phyloP scores from a whole-genome alignment of 2,113 vertebrate genomes.

The Phylloscopus trochiloides region DNA sequence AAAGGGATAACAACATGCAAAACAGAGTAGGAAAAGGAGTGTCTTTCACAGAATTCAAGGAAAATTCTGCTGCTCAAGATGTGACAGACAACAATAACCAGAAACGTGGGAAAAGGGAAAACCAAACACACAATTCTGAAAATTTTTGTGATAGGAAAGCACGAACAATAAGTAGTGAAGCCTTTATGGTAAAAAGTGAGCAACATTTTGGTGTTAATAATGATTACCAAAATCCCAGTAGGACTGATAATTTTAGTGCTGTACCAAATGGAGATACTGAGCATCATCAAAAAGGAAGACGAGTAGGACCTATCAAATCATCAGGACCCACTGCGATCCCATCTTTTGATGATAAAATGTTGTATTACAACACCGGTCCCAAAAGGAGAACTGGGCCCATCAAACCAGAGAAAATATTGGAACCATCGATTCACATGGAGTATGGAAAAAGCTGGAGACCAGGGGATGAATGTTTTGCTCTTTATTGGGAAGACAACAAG shows the following conservation, averaged over 20 bases:
- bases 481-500: conserved; percentile 99
- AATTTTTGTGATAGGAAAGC: conserved; percentile 79
- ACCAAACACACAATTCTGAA: conserved; percentile 78
- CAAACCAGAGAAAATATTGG: conserved; percentile 83
- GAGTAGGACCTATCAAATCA: conserved; percentile 89
- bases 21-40: conserved; percentile 73
- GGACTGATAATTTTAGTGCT: conserved; percentile 71
- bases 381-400: conserved; percentile 88
- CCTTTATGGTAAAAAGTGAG: conserved; percentile 76
- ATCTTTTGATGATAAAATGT: conserved; percentile 78
- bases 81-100: conserved; percentile 77
- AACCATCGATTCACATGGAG: conserved; percentile 74
- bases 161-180: conserved; percentile 73
- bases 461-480: conserved; percentile 93
- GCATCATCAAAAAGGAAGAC: conserved; percentile 76
- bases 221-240: conserved; percentile 73
- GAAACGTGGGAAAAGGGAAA: conserved; percentile 83
- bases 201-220: conserved; percentile 73
- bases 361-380: conserved; percentile 77
- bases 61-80: conserved; percentile 71
- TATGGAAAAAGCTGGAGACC: conserved; percentile 85
- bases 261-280: conserved; percentile 88
- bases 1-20: conserved; percentile 78
- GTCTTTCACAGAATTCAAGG: conserved; percentile 74
- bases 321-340: conserved; percentile 45